Base-by-base conservation (phyloP, 2,888 invertebrate species). In the Venustoraphidia nigricollis region DNA sequence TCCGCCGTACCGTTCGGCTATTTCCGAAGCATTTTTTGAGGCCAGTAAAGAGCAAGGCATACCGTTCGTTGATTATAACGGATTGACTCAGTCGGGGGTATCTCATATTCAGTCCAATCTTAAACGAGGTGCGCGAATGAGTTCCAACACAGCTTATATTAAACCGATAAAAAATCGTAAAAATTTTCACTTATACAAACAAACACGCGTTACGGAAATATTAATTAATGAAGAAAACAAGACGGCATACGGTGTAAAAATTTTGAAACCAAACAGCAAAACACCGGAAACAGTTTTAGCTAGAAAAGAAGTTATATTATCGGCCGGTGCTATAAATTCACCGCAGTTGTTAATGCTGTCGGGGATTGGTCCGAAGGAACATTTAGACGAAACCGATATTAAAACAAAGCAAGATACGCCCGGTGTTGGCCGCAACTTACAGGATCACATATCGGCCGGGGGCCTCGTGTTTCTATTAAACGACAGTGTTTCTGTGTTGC, bases 311-410 rank as follows among this genome's bases (percentile, higher is more conserved):
- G 71, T 80, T 1, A 76, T 82, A 47, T 57, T 81, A 17, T 70
- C 75, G 34, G 78, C 75, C 2, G 82, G 83, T 3, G 70, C 81
- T 2, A 74, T 83, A 53, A 80, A 81, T 60, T 73, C 77, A 4
- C 88, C 91, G 0, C 90, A 92, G 59, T 62, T 92, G 8, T 70
- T 91, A 8, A 83, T 90, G 86, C 62, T 82, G 38, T 77, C 77
- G 9, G 81, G 81, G 1, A 64, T 78, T 10, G 69, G 72, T 3
- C 72, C 72, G 0, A 64, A 62, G 46, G 62, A 66, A 46, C 69
- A 72, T 50, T 58, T 72, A 4, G 54, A 59, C 45, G 54, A 60
- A 43, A 53, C 63, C 34, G 60, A 61, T 4, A 67, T 70, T 42
- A 66, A 67, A 3, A 65, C 72, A 0, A 58, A 83, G 36, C 61